Conservation (phyloP, 1,140 invertebrate genomes). For the Oppia nitens region DNA sequence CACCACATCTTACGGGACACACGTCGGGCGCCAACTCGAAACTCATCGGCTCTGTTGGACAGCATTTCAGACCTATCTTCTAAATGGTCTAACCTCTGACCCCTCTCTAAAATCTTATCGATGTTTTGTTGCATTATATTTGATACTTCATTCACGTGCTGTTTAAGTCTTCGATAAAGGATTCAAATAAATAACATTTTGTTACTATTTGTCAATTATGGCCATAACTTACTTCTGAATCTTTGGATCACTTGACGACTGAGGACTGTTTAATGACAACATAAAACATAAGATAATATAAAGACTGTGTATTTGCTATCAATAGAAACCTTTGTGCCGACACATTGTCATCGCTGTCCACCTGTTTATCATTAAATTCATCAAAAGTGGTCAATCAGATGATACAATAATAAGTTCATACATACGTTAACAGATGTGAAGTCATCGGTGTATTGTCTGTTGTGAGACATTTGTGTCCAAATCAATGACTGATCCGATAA, state of each 20-base stretch:
- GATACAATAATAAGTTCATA: no score
- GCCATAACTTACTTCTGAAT: constrained; percentile 3
- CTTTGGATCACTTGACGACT: constrained; percentile 3
- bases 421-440: no score
- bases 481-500: no score
- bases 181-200: neutral
- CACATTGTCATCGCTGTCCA: neutral
- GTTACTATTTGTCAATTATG: neutral
- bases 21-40: constrained; percentile 23
- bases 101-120: constrained; percentile 28
- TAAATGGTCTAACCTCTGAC: constrained; percentile 28
- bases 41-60: constrained; percentile 25
- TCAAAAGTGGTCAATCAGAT: no score
- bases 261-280: no score
- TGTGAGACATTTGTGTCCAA: no score
- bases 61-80: constrained; percentile 27
- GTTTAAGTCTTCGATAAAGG: constrained; percentile 19
- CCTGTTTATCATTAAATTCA: no score
- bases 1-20: constrained; percentile 26
- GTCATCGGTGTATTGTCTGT: no score
- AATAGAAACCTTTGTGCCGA: neutral
- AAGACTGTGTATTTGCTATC: neutral
- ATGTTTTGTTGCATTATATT: constrained; percentile 30
- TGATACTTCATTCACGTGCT: constrained; percentile 29
- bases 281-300: no score